Evolutionary conservation across 2,888 invertebrate species (phyloP).

Genomic region (Mamestra brassicae): DNA sequence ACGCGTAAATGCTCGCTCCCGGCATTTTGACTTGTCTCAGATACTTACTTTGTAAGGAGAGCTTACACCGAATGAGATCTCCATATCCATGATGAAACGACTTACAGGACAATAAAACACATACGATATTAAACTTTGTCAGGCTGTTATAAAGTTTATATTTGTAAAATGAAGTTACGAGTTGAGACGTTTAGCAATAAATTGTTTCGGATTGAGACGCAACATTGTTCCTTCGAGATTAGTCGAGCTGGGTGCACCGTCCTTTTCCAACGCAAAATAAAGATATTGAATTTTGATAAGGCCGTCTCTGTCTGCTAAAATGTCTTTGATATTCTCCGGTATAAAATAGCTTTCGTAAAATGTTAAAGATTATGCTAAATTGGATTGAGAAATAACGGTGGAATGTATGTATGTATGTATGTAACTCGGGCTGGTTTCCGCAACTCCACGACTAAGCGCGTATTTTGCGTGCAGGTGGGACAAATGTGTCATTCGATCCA

Average conservation of each 20-base stretch:
- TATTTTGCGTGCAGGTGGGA: too few relatives aligned
- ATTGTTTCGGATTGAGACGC: constrained; percentile 84
- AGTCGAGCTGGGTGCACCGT: constrained; percentile 83
- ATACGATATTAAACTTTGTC: constrained; percentile 65
- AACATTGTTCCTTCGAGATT: constrained; percentile 88
- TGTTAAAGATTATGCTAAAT: constrained; percentile 69
- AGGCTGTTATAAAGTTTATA: constrained; percentile 55
- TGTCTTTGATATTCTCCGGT: constrained; percentile 74
- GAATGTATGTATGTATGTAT: too few relatives aligned
- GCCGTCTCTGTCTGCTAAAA: constrained; percentile 79
- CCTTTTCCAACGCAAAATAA: constrained; percentile 87
- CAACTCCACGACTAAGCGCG: too few relatives aligned
- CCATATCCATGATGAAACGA: constrained; percentile 45
- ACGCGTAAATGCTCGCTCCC: constrained; percentile 70
- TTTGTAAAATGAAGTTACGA: constrained; percentile 49
- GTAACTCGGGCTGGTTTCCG: too few relatives aligned
- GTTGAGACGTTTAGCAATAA: constrained; percentile 68
- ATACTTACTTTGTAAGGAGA: constrained; percentile 80
- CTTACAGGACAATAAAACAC: constrained; percentile 49
- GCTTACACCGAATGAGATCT: constrained; percentile 76
- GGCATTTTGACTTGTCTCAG: constrained; percentile 74
- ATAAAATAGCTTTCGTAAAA: constrained; percentile 74
- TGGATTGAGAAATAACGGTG: constrained; percentile 55
- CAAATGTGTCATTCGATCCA: too few relatives aligned
- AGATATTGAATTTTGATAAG: constrained; percentile 89